These are phyloP conservation scores for Cephalotes varians DNA, from an alignment of 2,888 invertebrate species.

Conservation along the genomic window DNA sequence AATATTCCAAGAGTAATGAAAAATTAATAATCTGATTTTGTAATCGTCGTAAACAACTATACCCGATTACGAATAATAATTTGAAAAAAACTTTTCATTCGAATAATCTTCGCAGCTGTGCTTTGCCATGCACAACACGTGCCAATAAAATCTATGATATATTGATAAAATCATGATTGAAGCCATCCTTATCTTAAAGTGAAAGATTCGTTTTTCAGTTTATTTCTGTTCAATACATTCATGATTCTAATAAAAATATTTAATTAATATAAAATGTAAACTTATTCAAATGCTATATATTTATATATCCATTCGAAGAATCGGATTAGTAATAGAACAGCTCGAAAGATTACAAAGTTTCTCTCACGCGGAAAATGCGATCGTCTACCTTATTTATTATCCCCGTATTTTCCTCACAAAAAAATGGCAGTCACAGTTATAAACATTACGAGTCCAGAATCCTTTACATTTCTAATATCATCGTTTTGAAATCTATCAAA, in stretches of 20 bases:
- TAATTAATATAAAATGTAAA: too few species aligned
- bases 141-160: too few species aligned
- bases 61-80: constrained; percentile 36
- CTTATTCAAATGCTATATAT: too few species aligned
- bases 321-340: constrained; percentile 68
- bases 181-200: too few species aligned
- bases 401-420: neutral
- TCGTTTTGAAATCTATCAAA: constrained; percentile 66
- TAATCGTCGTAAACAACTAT: constrained; percentile 62
- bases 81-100: constrained; percentile 68
- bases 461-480: constrained; percentile 81
- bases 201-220: too few species aligned
- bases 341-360: constrained; percentile 76
- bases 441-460: constrained; percentile 65
- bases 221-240: too few species aligned
- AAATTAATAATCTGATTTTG: constrained; percentile 28
- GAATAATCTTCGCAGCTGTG: constrained; percentile 82
- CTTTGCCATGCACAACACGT: constrained; percentile 75
- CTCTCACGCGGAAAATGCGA: too few species aligned
- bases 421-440: constrained; percentile 65
- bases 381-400: constrained; percentile 26
- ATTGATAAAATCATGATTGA: too few species aligned
- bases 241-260: too few species aligned
- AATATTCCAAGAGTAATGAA: constrained; percentile 4
- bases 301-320: constrained; percentile 48